These are phyloP conservation scores for Apeltes quadracus DNA, from an alignment of 2,113 vertebrate genomes.

Conservation along the genomic window DNA sequence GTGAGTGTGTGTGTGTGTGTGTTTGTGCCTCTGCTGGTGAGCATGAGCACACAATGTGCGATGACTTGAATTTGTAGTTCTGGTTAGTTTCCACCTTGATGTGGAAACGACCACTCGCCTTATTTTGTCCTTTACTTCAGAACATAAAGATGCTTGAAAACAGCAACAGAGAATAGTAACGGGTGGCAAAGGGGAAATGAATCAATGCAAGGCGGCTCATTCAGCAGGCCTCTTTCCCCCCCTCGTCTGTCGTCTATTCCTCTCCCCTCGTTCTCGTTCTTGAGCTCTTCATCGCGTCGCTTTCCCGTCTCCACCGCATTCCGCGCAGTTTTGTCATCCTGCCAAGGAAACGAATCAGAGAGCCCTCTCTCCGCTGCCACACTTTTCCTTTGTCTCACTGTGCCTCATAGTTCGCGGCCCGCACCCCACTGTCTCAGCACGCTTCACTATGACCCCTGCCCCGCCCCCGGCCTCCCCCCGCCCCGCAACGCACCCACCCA, in stretches of 20 bases:
- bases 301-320: conserved; percentile 86
- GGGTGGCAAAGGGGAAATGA: conserved; percentile 66
- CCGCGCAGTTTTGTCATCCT: conserved; percentile 87
- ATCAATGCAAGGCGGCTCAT: conserved; percentile 66
- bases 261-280: conserved; percentile 53
- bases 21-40: neutral
- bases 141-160: conserved; percentile 13
- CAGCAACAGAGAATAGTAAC: conserved; percentile 42
- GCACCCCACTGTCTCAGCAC: conserved; percentile 39
- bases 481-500: too few species aligned
- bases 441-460: conserved; percentile 51
- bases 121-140: neutral
- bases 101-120: neutral
- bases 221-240: conserved; percentile 59
- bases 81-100: conserved; percentile 3
- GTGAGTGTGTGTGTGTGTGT: neutral
- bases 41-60: too few species aligned
- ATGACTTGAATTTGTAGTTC: conserved; percentile 8
- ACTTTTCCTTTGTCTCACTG: conserved; percentile 76
- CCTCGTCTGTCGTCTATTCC: conserved; percentile 58
- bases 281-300: conserved; percentile 79
- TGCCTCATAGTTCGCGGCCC: conserved; percentile 34
- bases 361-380: conserved; percentile 76
- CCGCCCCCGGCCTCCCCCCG: conserved; percentile 8
- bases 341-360: conserved; percentile 91